Percentiles rank a stretch among this genome's conserved stretches.
Evolutionary conservation across 2,113 vertebrate genomes (phyloP).

Genomic region (Centropristis striata): DNA sequence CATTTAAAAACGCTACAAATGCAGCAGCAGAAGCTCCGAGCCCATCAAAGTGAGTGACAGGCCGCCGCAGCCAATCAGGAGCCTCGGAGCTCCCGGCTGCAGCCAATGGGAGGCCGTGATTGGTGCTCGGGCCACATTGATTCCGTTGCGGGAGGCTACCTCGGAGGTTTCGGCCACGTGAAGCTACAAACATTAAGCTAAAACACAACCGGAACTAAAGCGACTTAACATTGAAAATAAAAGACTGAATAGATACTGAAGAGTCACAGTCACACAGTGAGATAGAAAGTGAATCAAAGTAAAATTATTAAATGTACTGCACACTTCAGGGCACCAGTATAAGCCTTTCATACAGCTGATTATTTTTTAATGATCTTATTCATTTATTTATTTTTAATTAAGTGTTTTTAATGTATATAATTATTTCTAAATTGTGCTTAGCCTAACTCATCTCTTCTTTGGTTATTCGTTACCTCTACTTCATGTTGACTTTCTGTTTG

Average conservation of each 20-base stretch:
- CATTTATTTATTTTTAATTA: no score
- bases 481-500: no score
- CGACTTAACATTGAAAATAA: conserved; percentile 14
- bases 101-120: conserved; percentile 60
- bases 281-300: background rate
- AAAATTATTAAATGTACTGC: background rate
- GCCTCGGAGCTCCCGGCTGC: background rate
- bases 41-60: conserved; percentile 67
- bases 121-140: conserved; percentile 59
- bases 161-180: conserved; percentile 1
- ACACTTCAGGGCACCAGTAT: no score
- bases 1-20: conserved; percentile 1
- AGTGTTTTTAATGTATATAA: no score
- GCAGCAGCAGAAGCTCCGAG: background rate
- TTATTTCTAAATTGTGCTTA: no score
- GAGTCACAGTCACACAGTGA: background rate
- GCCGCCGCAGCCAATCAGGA: conserved; percentile 62
- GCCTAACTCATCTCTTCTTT: no score
- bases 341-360: background rate
- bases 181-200: background rate
- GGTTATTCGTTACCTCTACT: no score
- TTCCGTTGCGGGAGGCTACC: conserved; percentile 66
- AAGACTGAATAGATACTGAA: rapidly evolving
- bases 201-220: conserved; percentile 7
- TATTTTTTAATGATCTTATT: no score